Evolutionary conservation across 1,140 invertebrate species (phyloP).

Genomic region (Cyrtorhinus lividipennis): DNA sequence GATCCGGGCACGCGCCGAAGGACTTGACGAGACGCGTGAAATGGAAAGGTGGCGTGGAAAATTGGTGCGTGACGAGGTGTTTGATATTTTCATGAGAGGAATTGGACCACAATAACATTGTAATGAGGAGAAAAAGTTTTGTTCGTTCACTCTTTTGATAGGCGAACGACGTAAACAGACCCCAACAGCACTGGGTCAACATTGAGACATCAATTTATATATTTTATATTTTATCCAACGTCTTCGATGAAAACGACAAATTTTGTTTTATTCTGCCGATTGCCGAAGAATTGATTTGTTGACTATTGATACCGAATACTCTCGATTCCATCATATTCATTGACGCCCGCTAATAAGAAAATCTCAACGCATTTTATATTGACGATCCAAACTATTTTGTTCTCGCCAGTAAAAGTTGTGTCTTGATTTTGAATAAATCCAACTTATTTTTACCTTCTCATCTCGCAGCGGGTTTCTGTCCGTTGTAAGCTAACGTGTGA

Average conservation of each 20-base stretch:
- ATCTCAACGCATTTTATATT: no score
- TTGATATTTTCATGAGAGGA: not conserved
- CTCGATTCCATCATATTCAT: no score
- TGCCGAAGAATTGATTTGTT: not conserved
- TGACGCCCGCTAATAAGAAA: no score
- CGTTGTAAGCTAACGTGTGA: constrained; percentile 28
- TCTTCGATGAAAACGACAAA: not conserved
- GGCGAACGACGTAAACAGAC: not conserved
- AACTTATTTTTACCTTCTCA: not conserved
- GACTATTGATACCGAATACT: no score
- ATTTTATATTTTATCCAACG: no score
- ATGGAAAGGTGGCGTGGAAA: no score
- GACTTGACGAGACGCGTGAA: no score
- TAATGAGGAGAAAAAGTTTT: not conserved
- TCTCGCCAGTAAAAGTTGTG: no score
- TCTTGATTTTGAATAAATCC: no score
- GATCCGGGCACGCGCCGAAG: no score
- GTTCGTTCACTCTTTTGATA: not conserved
- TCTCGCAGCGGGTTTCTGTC: constrained; percentile 26
- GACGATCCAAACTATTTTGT: no score
- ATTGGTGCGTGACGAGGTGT: not conserved
- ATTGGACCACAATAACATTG: not conserved
- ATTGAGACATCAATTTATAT: no score
- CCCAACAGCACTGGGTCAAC: not conserved
- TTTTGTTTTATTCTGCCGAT: not conserved